Percentiles rank a stretch among this genome's conserved stretches.
Evolutionary conservation across 1,140 invertebrate species (phyloP).

Genomic region (Drosophila sp.): DNA sequence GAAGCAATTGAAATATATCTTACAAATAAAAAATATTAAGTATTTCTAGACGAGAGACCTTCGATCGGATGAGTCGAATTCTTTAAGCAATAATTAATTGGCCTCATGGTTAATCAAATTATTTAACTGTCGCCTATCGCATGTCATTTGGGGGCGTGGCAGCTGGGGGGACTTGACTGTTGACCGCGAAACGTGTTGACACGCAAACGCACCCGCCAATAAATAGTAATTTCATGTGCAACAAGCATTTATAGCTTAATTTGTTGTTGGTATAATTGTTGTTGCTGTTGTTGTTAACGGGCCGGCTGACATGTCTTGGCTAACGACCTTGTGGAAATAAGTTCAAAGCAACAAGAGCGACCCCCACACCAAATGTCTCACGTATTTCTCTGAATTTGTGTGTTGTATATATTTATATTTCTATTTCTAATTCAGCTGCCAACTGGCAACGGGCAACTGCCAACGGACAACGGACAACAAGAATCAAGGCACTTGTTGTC

Average conservation of each 20-base stretch:
- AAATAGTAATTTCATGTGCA: conserved; percentile 72
- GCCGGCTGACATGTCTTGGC: conserved; percentile 42
- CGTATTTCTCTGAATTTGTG: conserved; percentile 60
- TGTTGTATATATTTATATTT: conserved; percentile 25
- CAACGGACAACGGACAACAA: conserved; percentile 2
- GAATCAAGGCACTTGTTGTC: conserved; percentile 51
- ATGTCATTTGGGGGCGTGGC: conserved; percentile 43
- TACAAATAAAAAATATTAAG: no score
- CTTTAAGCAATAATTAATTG: no score
- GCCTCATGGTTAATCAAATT: conserved; percentile 41
- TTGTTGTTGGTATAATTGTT: conserved; percentile 60
- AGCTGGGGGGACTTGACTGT: not conserved
- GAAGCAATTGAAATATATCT: no score
- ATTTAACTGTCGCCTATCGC: conserved; percentile 23
- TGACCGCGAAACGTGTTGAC: conserved; percentile 75
- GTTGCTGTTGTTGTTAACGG: conserved; percentile 56
- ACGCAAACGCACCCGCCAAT: conserved; percentile 56
- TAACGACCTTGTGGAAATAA: conserved; percentile 78
- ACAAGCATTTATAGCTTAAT: conserved; percentile 78
- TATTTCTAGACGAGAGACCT: no score
- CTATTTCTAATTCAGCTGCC: conserved; percentile 49
- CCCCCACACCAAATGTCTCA: conserved; percentile 66
- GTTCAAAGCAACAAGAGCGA: conserved; percentile 80
- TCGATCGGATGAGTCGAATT: no score
- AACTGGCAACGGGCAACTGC: conserved; percentile 21